Evolutionary conservation across 2,888 invertebrate species (phyloP).

Genomic region (Anagyrus pseudococci): DNA sequence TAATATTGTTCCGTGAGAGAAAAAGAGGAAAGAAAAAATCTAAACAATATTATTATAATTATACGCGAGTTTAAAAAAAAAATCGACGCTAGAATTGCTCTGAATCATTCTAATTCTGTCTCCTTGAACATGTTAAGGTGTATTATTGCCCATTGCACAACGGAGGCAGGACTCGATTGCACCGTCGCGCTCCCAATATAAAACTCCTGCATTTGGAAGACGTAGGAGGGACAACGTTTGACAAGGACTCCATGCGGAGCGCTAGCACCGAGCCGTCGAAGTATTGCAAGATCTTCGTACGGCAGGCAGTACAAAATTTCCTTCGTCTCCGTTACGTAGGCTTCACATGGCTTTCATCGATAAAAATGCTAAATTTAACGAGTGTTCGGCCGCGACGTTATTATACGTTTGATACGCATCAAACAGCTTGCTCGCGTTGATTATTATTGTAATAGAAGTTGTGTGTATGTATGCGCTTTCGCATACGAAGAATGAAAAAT

Average conservation of each 20-base stretch:
- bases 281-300: slow-evolving; percentile 11
- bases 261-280: slow-evolving; percentile 35
- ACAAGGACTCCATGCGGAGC: slow-evolving; percentile 22
- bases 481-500: slow-evolving; percentile 30
- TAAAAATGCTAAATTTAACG: slow-evolving; percentile 38
- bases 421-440: slow-evolving; percentile 9
- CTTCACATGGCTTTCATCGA: slow-evolving; percentile 32
- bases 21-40: slow-evolving; percentile 10
- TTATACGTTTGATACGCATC: slow-evolving; percentile 15
- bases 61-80: slow-evolving; percentile 24
- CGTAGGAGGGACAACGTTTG: slow-evolving; percentile 21
- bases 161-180: slow-evolving; percentile 36
- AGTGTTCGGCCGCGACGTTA: slow-evolving; percentile 7
- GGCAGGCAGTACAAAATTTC: slow-evolving; percentile 33
- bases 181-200: slow-evolving; percentile 26
- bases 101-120: slow-evolving; percentile 29
- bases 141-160: slow-evolving; percentile 38
- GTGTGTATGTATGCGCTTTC: slow-evolving; percentile 28
- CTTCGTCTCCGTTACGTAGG: slow-evolving; percentile 32
- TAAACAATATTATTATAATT: slow-evolving; percentile 30
- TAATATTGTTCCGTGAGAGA: slow-evolving; percentile 23
- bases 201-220: slow-evolving; percentile 35
- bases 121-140: slow-evolving; percentile 31
- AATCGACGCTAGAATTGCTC: slow-evolving; percentile 13
- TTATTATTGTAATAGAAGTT: slow-evolving; percentile 27